Conservation (phyloP, 1,140 invertebrate species). For the Atta cephalotes region DNA sequence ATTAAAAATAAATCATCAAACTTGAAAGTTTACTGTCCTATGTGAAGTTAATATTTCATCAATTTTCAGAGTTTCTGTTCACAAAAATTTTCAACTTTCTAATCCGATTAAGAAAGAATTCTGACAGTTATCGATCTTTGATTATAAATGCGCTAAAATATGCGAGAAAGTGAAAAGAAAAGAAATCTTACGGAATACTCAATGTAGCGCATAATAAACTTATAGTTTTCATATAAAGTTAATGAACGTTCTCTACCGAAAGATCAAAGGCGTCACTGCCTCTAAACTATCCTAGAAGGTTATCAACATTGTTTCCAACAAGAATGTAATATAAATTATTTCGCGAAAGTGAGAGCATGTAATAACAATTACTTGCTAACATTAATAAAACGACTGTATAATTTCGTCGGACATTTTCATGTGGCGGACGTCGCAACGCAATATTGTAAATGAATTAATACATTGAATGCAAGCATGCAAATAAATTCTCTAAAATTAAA, state of each 20-base stretch:
- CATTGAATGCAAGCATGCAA: neutral
- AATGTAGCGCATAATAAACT: conserved; percentile 25
- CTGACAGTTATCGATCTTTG: conserved; percentile 4
- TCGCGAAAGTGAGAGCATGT: conserved; percentile 11
- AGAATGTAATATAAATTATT: conserved; percentile 51
- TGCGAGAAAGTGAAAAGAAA: neutral
- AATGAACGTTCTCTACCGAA: conserved; percentile 29
- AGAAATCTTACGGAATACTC: conserved; percentile 3
- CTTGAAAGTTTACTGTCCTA: too few species aligned
- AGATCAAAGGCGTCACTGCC: conserved; percentile 23
- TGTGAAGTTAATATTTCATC: neutral
- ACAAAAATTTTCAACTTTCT: neutral
- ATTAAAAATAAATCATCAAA: neutral
- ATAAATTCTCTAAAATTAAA: neutral
- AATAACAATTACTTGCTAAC: conserved; percentile 32
- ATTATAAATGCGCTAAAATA: conserved; percentile 25
- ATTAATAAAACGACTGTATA: conserved; percentile 4
- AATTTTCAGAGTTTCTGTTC: neutral
- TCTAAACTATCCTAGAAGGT: conserved; percentile 36
- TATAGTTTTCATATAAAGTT: conserved; percentile 35
- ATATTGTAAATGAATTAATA: conserved; percentile 24
- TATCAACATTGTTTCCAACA: conserved; percentile 42
- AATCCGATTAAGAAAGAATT: conserved; percentile 17
- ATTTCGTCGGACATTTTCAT: conserved; percentile 9
- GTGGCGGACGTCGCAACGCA: too few species aligned